Percentiles rank a stretch among this genome's conserved stretches.
These are phyloP conservation scores for Alectoris magna DNA, from an alignment of 2,797 vertebrate species.

Conservation along the genomic window DNA sequence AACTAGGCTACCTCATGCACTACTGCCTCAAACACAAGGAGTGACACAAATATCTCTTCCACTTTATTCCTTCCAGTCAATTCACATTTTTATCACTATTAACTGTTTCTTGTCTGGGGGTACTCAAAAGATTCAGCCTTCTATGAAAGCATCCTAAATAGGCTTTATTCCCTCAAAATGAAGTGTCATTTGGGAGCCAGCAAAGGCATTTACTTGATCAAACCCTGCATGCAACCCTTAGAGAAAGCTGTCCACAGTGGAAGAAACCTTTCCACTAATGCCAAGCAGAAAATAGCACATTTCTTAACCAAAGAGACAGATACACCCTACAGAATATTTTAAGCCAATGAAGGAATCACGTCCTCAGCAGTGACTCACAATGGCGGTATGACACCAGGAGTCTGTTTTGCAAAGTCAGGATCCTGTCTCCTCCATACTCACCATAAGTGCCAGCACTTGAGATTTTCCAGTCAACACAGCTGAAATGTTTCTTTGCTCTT, in stretches of 20 bases:
- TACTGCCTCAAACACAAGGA: neutral
- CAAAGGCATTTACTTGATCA: neutral
- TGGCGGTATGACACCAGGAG: neutral
- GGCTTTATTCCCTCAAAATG: neutral
- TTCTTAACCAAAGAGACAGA: neutral
- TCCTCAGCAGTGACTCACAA: conserved; percentile 32
- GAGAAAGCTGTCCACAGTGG: neutral
- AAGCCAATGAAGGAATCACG: neutral
- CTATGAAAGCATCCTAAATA: neutral
- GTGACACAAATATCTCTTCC: neutral
- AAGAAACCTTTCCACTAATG: neutral
- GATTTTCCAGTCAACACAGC: neutral
- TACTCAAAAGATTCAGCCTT: neutral
- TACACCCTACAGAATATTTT: neutral
- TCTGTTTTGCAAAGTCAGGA: neutral
- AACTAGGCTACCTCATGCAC: neutral
- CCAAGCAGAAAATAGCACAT: neutral
- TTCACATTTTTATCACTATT: neutral
- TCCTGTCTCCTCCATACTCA: neutral
- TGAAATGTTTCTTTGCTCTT: neutral
- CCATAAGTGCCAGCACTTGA: neutral
- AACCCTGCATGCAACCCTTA: neutral
- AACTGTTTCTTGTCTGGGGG: neutral
- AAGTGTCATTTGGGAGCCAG: neutral
- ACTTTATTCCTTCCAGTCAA: neutral